A percentile compares a stretch with the other conserved stretches of the same genome.
phyloP scores from a whole-genome alignment of 1,140 invertebrate genomes.

The Caerostris darwini region DNA sequence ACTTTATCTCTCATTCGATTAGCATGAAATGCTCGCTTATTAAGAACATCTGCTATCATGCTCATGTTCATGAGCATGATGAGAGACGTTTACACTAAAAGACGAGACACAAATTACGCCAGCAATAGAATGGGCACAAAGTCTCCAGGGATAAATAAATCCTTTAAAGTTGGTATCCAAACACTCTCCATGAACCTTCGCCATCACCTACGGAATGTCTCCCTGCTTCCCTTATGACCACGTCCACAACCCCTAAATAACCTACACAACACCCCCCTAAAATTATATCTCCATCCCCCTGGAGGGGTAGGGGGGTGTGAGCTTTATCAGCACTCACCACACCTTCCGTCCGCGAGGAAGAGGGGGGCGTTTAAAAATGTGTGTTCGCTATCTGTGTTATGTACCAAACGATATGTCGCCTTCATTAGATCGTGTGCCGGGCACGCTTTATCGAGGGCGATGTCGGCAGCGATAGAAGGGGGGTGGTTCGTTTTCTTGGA shows the following conservation, averaged over 20 bases:
- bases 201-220: neutral
- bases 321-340: constrained; percentile 65
- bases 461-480: constrained; percentile 31
- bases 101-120: too few species aligned
- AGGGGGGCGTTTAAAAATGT: constrained; percentile 49
- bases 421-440: constrained; percentile 71
- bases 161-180: too few species aligned
- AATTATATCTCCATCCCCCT: constrained; percentile 50
- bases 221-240: neutral
- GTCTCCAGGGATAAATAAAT: too few species aligned
- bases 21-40: too few species aligned
- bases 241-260: constrained; percentile 1
- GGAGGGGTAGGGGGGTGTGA: neutral
- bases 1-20: too few species aligned
- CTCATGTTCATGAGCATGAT: too few species aligned
- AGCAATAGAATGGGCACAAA: too few species aligned
- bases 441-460: constrained; percentile 43
- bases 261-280: constrained; percentile 24
- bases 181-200: neutral
- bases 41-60: too few species aligned
- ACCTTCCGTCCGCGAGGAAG: constrained; percentile 10
- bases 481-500: constrained; percentile 2
- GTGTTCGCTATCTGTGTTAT: constrained; percentile 55
- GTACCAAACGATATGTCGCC: constrained; percentile 67
- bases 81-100: too few species aligned